A percentile compares a stretch with the other conserved stretches of the same genome.
These are phyloP conservation scores for Sphyrna mokarran DNA, from an alignment of 2,113 vertebrate species.

Conservation along the genomic window DNA sequence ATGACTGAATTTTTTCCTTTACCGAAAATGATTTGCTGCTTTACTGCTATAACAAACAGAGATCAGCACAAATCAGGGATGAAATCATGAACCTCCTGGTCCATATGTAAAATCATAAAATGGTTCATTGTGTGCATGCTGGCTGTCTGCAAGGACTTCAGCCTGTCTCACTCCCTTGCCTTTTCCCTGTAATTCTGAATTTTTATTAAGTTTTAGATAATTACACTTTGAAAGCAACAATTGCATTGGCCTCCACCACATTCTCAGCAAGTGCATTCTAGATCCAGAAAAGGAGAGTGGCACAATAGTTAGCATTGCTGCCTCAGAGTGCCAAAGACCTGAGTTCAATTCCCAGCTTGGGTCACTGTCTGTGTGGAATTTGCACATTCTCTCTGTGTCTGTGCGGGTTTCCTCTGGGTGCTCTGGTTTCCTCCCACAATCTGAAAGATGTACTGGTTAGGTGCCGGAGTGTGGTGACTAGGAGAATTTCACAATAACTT, in stretches of 20 bases:
- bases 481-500: too few species aligned
- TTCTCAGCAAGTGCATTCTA: background rate
- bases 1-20: background rate
- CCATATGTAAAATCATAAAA: background rate
- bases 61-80: background rate
- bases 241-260: background rate
- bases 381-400: too few species aligned
- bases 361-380: too few species aligned
- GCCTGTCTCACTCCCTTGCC: background rate
- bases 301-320: too few species aligned
- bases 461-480: too few species aligned
- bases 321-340: too few species aligned
- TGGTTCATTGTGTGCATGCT: background rate
- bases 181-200: background rate
- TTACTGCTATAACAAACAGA: background rate
- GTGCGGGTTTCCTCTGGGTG: too few species aligned
- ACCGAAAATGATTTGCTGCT: background rate
- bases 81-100: background rate
- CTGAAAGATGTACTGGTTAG: too few species aligned
- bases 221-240: background rate
- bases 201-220: background rate
- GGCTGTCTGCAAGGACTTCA: background rate
- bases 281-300: background rate
- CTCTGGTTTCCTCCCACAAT: too few species aligned
- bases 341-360: too few species aligned